A percentile compares a stretch with the other conserved stretches of the same genome.
These are phyloP conservation scores for Strigamia transsilvanica DNA, from an alignment of 2,888 invertebrate species.

Conservation along the genomic window DNA sequence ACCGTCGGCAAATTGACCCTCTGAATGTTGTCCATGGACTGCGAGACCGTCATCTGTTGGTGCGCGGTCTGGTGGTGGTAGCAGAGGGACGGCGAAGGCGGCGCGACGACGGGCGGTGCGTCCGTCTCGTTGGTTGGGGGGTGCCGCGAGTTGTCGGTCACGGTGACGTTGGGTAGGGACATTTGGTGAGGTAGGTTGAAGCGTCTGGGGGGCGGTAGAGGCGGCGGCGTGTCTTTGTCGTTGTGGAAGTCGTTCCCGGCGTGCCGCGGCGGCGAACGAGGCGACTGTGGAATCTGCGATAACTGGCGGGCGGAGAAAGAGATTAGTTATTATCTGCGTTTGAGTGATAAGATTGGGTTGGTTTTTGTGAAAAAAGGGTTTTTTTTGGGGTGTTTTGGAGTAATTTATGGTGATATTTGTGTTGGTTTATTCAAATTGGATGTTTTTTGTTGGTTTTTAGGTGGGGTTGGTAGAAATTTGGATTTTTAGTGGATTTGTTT, in stretches of 20 bases:
- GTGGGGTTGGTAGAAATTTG: no score
- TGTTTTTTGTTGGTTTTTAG: no score
- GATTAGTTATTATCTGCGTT: neutral
- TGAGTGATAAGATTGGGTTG: neutral
- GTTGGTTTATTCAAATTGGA: no score
- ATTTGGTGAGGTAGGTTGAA: slow-evolving; percentile 55
- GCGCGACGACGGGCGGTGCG: slow-evolving; percentile 54
- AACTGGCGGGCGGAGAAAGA: neutral
- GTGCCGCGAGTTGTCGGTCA: slow-evolving; percentile 4
- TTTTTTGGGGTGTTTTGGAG: no score
- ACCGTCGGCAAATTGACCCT: slow-evolving; percentile 48
- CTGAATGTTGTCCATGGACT: slow-evolving; percentile 57
- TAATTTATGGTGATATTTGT: no score
- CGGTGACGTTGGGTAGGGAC: slow-evolving; percentile 55
- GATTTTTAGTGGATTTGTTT: no score
- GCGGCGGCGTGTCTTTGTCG: slow-evolving; percentile 51
- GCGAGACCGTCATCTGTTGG: slow-evolving; percentile 55
- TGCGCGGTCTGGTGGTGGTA: slow-evolving; percentile 56
- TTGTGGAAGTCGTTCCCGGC: neutral
- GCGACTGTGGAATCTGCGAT: slow-evolving; percentile 56
- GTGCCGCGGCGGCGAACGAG: slow-evolving; percentile 56
- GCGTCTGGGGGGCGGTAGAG: slow-evolving; percentile 54
- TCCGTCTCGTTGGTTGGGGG: neutral
- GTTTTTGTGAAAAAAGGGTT: no score
- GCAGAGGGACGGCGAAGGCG: slow-evolving; percentile 59